These are phyloP conservation scores for Automeris io DNA, from an alignment of 2,888 invertebrate genomes.

Conservation along the genomic window DNA sequence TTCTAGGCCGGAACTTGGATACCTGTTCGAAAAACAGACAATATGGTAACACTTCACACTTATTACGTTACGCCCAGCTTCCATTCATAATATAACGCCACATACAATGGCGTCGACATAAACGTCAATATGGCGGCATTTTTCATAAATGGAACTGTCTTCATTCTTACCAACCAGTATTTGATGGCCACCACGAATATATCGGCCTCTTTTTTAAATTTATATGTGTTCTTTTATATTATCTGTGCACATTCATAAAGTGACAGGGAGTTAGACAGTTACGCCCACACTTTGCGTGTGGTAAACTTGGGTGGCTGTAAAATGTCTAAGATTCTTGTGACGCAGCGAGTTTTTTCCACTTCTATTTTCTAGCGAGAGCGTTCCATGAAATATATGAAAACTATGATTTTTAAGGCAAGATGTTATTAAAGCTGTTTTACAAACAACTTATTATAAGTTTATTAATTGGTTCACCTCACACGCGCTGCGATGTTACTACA, in stretches of 20 bases:
- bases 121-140: constrained; percentile 64
- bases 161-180: constrained; percentile 49
- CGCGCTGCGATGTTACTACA: no score
- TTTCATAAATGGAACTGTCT: constrained; percentile 52
- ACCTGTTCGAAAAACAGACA: constrained; percentile 13
- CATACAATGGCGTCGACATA: constrained; percentile 67
- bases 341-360: no score
- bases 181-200: constrained; percentile 74
- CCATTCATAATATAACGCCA: constrained; percentile 68
- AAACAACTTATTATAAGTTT: no score
- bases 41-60: constrained; percentile 74
- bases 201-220: constrained; percentile 58
- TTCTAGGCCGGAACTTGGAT: constrained; percentile 4
- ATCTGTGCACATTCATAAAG: constrained; percentile 49
- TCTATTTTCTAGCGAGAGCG: no score
- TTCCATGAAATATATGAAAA: no score
- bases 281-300: constrained; percentile 70
- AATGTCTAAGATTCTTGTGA: neutral
- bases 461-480: no score
- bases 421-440: no score
- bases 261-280: constrained; percentile 68
- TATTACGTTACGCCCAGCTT: constrained; percentile 63
- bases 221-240: constrained; percentile 42
- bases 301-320: constrained; percentile 62
- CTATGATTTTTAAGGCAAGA: no score